Evolutionary conservation across 2,888 invertebrate species (phyloP), one percentile per base, ranked within the genome.

Genomic region (Folsomia manolachei): DNA sequence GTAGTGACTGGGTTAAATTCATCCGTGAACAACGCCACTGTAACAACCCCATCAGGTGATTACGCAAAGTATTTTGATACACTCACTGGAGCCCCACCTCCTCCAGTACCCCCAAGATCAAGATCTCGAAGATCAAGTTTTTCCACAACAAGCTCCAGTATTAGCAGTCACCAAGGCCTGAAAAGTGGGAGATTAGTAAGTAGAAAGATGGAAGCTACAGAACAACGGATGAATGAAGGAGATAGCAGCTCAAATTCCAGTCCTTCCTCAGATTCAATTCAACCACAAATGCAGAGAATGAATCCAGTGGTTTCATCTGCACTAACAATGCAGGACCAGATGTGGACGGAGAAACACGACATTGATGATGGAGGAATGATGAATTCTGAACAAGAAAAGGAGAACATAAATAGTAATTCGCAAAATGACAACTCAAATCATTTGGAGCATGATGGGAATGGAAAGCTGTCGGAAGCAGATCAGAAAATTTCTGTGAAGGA

Each of bases 401-500:
- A 79, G 68, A 78, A 79, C 71, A 72, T 78, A 39, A 77, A 75
- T 74, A 69, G 68, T 70, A 68, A 67, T 56, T 67, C 71, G 53
- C 68, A 7, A 21, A 63, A 24, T 24, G 26, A 26, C 63, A n/a
- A 11, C 24, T 24, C 24, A 63, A 63, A 63, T 63, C 24, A 56
- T 56, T 4, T 19, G 19, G 56, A 70, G 63, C 51, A 62, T 61
- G 25, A 24, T 19, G 73, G 71, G 70, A 77, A 77, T 73, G 79
- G 76, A 68, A 74, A 75, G 70, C n/a, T n/a, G n/a, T 76, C 71
- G 56, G 81, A 81, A 73, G 84, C 83, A 63, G 86, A 87, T 79
- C 84, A 82, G 74, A 83, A 89, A 82, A 89, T 95, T 76, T 95
- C 94, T 82, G 96, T 97, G 11, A 94, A 93, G 83, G 96, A 97